Percentiles rank a stretch among this genome's conserved stretches.
Conservation (phyloP, 2,888 invertebrate species). For the Cataglyphis cursor region DNA sequence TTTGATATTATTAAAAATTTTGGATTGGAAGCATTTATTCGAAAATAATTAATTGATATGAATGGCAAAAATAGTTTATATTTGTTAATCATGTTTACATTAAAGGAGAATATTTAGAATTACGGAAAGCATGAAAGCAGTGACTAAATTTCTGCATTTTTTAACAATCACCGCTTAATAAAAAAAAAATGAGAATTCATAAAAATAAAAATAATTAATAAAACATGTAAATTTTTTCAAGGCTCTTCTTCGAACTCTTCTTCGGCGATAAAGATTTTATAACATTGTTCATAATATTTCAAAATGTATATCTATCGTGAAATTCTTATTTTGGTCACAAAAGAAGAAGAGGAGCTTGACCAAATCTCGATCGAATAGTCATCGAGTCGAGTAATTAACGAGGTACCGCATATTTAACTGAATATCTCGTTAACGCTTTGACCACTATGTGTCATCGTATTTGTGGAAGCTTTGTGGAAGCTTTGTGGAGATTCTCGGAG, state of each 20-base stretch:
- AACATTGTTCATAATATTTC: neutral
- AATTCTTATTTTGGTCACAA: neutral
- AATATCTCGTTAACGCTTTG: conserved; percentile 36
- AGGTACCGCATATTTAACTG: conserved; percentile 18
- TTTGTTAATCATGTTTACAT: neutral
- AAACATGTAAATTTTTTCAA: conserved; percentile 25
- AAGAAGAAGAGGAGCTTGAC: neutral
- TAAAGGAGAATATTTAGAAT: neutral
- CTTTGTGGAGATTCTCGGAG: conserved; percentile 10
- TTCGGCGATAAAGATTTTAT: neutral
- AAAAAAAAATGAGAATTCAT: neutral
- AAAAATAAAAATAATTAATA: conserved; percentile 47
- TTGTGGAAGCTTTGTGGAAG: conserved; percentile 24
- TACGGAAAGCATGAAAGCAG: neutral
- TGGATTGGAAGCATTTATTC: neutral
- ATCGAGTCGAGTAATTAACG: conserved; percentile 47
- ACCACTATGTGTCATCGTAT: neutral
- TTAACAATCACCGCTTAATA: neutral
- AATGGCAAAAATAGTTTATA: neutral
- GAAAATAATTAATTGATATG: neutral
- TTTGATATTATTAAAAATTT: neutral
- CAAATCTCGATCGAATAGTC: conserved; percentile 16
- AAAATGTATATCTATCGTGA: neutral
- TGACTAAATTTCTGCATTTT: neutral
- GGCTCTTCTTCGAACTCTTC: neutral